Conservation (phyloP, 2,113 vertebrate species). For the Siniperca knerii region DNA sequence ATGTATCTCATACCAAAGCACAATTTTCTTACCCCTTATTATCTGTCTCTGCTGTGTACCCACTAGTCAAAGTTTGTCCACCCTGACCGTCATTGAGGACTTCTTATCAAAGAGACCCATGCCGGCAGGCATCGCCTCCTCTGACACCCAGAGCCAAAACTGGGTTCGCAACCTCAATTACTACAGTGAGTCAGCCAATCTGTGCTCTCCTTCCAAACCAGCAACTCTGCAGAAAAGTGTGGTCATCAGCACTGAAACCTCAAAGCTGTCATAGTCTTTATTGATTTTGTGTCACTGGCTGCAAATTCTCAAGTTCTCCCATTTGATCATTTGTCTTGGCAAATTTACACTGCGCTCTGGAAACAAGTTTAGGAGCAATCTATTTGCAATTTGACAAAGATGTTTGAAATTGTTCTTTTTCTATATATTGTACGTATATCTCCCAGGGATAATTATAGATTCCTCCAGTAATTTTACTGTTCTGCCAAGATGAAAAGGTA, state of each 20-base stretch:
- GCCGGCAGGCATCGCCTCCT: constrained; percentile 81
- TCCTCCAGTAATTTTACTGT: neutral
- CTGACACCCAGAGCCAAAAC: constrained; percentile 86
- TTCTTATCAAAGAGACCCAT: constrained; percentile 92
- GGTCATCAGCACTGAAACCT: constrained; percentile 18
- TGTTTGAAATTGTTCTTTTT: neutral
- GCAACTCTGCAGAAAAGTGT: constrained; percentile 21
- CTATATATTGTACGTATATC: neutral
- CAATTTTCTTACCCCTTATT: neutral
- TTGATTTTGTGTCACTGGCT: constrained; percentile 13
- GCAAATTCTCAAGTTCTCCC: neutral
- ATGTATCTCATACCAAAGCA: neutral
- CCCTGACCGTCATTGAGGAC: constrained; percentile 96
- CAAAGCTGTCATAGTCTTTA: constrained; percentile 15
- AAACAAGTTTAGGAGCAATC: neutral
- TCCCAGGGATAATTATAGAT: neutral
- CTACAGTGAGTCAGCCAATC: constrained; percentile 90
- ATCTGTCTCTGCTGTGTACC: constrained; percentile 31
- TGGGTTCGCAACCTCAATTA: constrained; percentile 96
- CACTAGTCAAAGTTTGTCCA: constrained; percentile 96
- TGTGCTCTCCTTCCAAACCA: constrained; percentile 23
- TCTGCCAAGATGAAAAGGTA: constrained; percentile 1
- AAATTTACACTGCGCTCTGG: neutral
- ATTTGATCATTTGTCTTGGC: neutral
- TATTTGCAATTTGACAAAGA: neutral